Conservation (phyloP, 2,113 vertebrate species). For the Chaetodon auriga region DNA sequence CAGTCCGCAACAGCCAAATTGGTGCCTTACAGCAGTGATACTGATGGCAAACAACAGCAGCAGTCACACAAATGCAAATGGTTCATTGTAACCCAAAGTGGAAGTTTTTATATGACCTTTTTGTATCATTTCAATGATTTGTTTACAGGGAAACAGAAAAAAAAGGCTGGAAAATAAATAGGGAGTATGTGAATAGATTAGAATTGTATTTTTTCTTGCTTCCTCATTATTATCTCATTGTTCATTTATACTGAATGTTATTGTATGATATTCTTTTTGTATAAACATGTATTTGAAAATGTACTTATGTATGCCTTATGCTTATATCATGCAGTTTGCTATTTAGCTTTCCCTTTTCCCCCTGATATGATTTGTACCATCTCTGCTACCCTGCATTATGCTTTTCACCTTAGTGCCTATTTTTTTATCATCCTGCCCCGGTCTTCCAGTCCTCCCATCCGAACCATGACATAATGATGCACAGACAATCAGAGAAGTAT, state of each 20-base stretch:
- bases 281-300: conserved; percentile 81
- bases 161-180: conserved; percentile 68
- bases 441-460: conserved; percentile 62
- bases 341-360: conserved; percentile 46
- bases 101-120: conserved; percentile 70
- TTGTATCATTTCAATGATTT: conserved; percentile 80
- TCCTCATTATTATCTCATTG: conserved; percentile 65
- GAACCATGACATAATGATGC: conserved; percentile 52
- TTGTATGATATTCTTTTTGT: conserved; percentile 80
- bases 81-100: conserved; percentile 63
- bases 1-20: conserved; percentile 64
- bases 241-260: conserved; percentile 80
- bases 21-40: conserved; percentile 83
- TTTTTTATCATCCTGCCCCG: conserved; percentile 37
- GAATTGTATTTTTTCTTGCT: conserved; percentile 67
- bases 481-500: conserved; percentile 76
- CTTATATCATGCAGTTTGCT: conserved; percentile 67
- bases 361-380: conserved; percentile 45
- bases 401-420: conserved; percentile 80
- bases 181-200: conserved; percentile 78
- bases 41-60: conserved; percentile 51
- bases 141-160: conserved; percentile 79
- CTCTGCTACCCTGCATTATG: conserved; percentile 52
- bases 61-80: conserved; percentile 69
- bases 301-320: conserved; percentile 81